These are phyloP conservation scores for Pangasianodon hypophthalmus DNA, from an alignment of 2,113 vertebrate genomes.

Conservation along the genomic window DNA sequence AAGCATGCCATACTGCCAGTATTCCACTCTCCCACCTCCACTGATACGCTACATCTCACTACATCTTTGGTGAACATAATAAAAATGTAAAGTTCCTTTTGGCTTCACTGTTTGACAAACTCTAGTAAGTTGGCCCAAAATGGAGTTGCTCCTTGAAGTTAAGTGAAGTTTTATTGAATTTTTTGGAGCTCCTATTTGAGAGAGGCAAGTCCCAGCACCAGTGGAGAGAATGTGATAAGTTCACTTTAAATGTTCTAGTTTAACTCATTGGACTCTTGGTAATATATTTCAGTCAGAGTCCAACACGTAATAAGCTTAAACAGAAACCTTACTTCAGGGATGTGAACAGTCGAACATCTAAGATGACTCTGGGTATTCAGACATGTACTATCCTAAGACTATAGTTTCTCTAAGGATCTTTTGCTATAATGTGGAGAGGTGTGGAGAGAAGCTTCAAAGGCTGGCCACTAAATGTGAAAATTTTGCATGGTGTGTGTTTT, in stretches of 20 bases:
- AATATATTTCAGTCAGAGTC: slow-evolving; percentile 70
- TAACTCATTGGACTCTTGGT: slow-evolving; percentile 59
- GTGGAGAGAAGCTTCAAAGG: slow-evolving; percentile 52
- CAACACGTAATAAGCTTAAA: slow-evolving; percentile 73
- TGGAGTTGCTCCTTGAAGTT: slow-evolving; percentile 56
- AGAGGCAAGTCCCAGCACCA: slow-evolving; percentile 47
- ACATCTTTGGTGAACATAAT: slow-evolving; percentile 9
- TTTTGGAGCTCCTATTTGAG: slow-evolving; percentile 25
- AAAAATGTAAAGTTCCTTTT: slow-evolving; percentile 37
- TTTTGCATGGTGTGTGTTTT: slow-evolving; percentile 29
- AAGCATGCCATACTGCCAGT: neutral
- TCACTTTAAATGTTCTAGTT: slow-evolving; percentile 66
- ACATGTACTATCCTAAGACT: slow-evolving; percentile 65
- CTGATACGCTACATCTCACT: slow-evolving; percentile 12
- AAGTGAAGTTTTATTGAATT: slow-evolving; percentile 60
- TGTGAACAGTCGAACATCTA: slow-evolving; percentile 41
- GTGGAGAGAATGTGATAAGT: slow-evolving; percentile 63
- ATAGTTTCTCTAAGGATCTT: slow-evolving; percentile 65
- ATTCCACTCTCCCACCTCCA: neutral
- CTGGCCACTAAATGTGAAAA: slow-evolving; percentile 22
- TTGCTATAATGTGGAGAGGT: slow-evolving; percentile 48
- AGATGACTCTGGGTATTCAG: slow-evolving; percentile 62
- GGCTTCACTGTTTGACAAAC: slow-evolving; percentile 50
- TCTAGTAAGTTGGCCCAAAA: slow-evolving; percentile 59
- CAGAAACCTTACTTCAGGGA: slow-evolving; percentile 29